phyloP scores from a whole-genome alignment of 2,113 vertebrate species.

The Peromyscus leucopus region DNA sequence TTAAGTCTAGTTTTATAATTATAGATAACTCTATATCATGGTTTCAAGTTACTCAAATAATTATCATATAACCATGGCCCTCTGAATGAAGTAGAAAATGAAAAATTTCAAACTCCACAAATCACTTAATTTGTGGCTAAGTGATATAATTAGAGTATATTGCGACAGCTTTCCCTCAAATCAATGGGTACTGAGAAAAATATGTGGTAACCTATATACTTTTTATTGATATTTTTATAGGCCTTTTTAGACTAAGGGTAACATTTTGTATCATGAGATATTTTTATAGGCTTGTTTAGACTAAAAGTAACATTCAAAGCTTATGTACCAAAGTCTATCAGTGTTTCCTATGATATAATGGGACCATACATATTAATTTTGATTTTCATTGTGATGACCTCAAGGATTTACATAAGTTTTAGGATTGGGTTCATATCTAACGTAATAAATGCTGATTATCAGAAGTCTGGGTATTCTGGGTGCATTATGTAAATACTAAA shows the following conservation, averaged over 20 bases:
- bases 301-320: background rate
- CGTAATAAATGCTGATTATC: background rate
- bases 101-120: conserved; percentile 43
- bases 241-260: background rate
- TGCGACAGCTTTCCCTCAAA: conserved; percentile 59
- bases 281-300: background rate
- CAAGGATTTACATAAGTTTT: background rate
- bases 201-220: background rate
- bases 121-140: conserved; percentile 54
- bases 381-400: background rate
- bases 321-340: background rate
- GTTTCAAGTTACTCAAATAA: conserved; percentile 55
- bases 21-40: conserved; percentile 7
- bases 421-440: background rate
- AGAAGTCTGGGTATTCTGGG: accelerated
- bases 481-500: background rate
- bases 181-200: conserved; percentile 21
- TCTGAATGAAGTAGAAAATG: conserved; percentile 64
- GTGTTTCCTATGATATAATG: background rate
- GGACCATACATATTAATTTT: background rate
- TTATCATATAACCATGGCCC: conserved; percentile 47
- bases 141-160: conserved; percentile 59
- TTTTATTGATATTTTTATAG: conserved; percentile 24
- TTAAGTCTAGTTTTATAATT: conserved; percentile 37
- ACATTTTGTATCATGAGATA: too few relatives aligned